Conservation (phyloP, 1,140 invertebrate genomes). For the Pseudomyrmex cubaensis region DNA sequence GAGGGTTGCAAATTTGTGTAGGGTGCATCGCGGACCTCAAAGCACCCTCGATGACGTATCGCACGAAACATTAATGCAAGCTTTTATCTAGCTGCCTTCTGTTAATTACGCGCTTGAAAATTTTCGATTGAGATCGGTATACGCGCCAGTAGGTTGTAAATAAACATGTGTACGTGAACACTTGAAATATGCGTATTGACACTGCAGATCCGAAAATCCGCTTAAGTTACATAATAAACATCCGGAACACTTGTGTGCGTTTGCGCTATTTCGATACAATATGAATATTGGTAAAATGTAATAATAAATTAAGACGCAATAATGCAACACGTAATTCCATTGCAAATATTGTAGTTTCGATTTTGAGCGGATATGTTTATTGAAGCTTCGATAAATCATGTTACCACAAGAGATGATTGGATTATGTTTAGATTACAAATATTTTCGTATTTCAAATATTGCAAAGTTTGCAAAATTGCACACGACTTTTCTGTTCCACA, state of each 20-base stretch:
- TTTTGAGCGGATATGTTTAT: slow-evolving; percentile 26
- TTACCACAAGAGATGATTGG: background rate
- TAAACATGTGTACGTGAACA: background rate
- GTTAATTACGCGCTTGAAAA: slow-evolving; percentile 27
- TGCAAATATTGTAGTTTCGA: slow-evolving; percentile 27
- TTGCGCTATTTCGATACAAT: background rate
- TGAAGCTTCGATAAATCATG: slow-evolving; percentile 9
- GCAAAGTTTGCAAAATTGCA: background rate
- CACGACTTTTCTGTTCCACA: no score
- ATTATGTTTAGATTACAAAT: slow-evolving; percentile 7
- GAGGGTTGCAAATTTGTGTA: slow-evolving; percentile 35
- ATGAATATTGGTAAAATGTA: background rate
- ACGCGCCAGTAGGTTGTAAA: background rate
- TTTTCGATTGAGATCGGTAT: slow-evolving; percentile 2
- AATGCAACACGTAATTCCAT: slow-evolving; percentile 22
- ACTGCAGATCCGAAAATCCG: slow-evolving; percentile 15
- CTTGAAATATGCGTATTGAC: slow-evolving; percentile 19
- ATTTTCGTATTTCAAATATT: slow-evolving; percentile 4
- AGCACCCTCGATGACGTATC: slow-evolving; percentile 22
- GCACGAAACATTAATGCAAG: slow-evolving; percentile 26
- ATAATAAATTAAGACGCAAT: slow-evolving; percentile 40
- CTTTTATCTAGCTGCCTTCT: slow-evolving; percentile 27
- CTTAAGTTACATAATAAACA: slow-evolving; percentile 20
- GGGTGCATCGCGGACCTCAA: slow-evolving; percentile 25
- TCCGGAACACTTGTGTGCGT: background rate